Evolutionary conservation across 92 coral and sea anemone genomes (phyloP).

Genomic region (Actinernus sp.): DNA sequence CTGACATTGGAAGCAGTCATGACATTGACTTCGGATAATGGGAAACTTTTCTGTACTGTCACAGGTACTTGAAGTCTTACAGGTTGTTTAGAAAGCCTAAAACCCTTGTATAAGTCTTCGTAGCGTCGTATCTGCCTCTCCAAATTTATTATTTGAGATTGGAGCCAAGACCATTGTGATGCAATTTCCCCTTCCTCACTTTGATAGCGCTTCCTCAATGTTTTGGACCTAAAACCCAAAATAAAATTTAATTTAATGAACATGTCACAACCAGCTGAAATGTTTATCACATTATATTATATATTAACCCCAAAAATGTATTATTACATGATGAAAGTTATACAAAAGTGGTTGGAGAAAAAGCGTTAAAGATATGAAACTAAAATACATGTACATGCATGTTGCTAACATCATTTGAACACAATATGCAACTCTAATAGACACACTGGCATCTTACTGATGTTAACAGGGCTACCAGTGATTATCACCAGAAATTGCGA

Average conservation of each 20-base stretch:
- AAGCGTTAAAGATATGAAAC: too few species aligned
- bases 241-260: background rate
- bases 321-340: too few species aligned
- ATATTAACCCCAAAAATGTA: too few species aligned
- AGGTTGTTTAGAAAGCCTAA: slow-evolving; percentile 73
- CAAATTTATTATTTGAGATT: slow-evolving; percentile 92
- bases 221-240: slow-evolving; percentile 52
- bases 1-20: slow-evolving; percentile 29
- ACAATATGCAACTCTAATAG: too few species aligned
- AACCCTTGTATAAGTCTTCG: slow-evolving; percentile 87
- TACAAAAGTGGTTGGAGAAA: too few species aligned
- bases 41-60: background rate
- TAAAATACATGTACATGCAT: too few species aligned
- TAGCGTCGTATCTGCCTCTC: slow-evolving; percentile 92
- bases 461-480: too few species aligned
- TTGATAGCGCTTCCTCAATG: slow-evolving; percentile 62
- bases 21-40: slow-evolving; percentile 17
- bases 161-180: slow-evolving; percentile 98
- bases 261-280: too few species aligned
- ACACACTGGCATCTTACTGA: too few species aligned
- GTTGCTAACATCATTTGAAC: too few species aligned
- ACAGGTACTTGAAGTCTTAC: slow-evolving; percentile 74
- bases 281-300: too few species aligned
- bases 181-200: slow-evolving; percentile 89
- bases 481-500: too few species aligned